Base-by-base conservation (phyloP, 2,797 vertebrate genomes). In the Diplodus sargus region DNA sequence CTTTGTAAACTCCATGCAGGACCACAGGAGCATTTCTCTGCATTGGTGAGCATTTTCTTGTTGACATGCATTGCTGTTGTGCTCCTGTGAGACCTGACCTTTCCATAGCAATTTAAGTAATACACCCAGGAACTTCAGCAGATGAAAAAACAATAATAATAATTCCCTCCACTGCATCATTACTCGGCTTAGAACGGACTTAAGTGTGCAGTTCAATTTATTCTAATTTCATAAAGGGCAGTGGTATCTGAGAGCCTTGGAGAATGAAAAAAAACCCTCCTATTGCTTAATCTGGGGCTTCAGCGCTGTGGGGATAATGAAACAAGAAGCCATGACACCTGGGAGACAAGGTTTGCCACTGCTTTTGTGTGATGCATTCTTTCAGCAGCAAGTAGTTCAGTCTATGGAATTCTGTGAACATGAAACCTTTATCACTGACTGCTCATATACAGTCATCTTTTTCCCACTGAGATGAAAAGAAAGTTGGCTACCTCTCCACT, bases 61-160 rank as follows among this genome's bases (percentile, higher is more conserved):
- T 66, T 69, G 83, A 79, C 85, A 79, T 81, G 70, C 59, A 68
- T 28, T 74, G 76, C 83, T 67, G 74, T 82, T 73, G 17, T 0
- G 2, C 70, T 77, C 57, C 59, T 66, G 60, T 4, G 59, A 78
- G 81, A 59, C 64, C 65, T 89, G 88, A 90, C 90, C 92, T 90
- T 91, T 91, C 43, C 20, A 1, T 78, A 85, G 78, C 72, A 82
- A 86, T 85, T 89, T 87, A 90, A 89, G 74, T 86, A 87, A 91
- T 80, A 86, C 90, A 78, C 68, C 17, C 0, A 57, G 78, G 87
- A 89, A 53, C 80, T 85, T 76, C 60, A n/a, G 14, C 61, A 59
- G 79, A 78, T 82, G 68, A 67, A 72, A 34, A 34, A 28, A 28
- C 4, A 28, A 28, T 28, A 4, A 28, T 28, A 28, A 28, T 28